Evolutionary conservation across 2,113 vertebrate species (phyloP), one percentile per base, ranked within the genome.

Genomic region (Onychostruthus taczanowskii): DNA sequence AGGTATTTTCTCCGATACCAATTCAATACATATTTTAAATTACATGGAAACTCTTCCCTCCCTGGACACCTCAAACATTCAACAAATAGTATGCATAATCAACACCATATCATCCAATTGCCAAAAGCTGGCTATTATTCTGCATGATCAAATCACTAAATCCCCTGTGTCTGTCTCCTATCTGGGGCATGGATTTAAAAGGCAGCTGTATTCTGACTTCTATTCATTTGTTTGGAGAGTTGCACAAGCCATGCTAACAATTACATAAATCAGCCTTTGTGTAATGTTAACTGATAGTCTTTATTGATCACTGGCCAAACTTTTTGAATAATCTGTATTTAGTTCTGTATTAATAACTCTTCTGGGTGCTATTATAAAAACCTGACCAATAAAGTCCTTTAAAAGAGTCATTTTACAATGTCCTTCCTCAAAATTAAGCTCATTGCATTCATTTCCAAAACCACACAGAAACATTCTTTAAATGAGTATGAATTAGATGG

Each of bases 91-190:
- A 22, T 20, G 59, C 30, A 56, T 84, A 90, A 86, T 77, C 92
- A 94, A 86, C 88, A 90, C 44, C 47, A 11, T 70, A 70, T 44
- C 55, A 79, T 74, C 15, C 68, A 81, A 10, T 16, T 78, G 83
- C 79, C 68, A 90, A 85, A 93, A 89, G 92, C 83, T 59, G 50
- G 50, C 83, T 68, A 14, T 77, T 89, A 64, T 95, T 93, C 79
- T 93, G 94, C 92, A 83, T 88, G 78, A 81, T 83, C 86, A 93
- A 70, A 86, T 81, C 94, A 95, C 94, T 95, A 96, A 93, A 95
- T 97, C 90, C 88, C 37, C 75, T 74, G 67, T 94, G 92, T 94
- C 72, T 88, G 39, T 64, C 76, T 92, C 56, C 72, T 86, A 77
- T 90, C 79, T 95, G 70, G 88, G 85, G 46, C 88, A 92, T 58